These are phyloP conservation scores for Anoplolepis gracilipes DNA, from an alignment of 1,140 invertebrate species.

Conservation along the genomic window DNA sequence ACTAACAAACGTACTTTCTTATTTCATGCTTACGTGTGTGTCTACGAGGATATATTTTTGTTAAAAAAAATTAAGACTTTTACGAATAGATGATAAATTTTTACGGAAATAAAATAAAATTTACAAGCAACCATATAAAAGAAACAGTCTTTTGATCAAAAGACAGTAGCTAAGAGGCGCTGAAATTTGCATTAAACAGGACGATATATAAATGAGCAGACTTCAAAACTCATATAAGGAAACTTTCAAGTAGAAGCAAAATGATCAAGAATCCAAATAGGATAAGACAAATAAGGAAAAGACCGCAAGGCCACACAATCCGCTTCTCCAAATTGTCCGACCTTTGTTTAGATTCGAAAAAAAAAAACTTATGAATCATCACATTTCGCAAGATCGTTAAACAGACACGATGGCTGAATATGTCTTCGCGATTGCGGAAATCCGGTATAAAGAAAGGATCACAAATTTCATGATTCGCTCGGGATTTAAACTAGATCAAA, in stretches of 20 bases:
- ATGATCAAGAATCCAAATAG: background rate
- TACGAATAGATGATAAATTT: background rate
- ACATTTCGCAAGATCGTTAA: background rate
- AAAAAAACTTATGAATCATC: background rate
- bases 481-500: conserved; percentile 25
- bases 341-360: background rate
- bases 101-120: background rate
- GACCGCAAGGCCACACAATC: background rate
- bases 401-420: background rate
- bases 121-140: background rate
- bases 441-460: background rate
- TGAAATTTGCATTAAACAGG: background rate
- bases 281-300: background rate
- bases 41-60: background rate
- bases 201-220: background rate
- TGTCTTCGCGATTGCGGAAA: conserved; percentile 10
- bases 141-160: background rate
- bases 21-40: background rate
- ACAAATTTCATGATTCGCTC: conserved; percentile 43
- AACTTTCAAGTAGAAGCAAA: background rate
- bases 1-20: background rate
- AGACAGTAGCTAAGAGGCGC: background rate
- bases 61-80: background rate
- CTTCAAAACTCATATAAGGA: background rate
- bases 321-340: background rate